Evolutionary conservation across 2,113 vertebrate genomes (phyloP).

Genomic region (Trematomus loennbergii): DNA sequence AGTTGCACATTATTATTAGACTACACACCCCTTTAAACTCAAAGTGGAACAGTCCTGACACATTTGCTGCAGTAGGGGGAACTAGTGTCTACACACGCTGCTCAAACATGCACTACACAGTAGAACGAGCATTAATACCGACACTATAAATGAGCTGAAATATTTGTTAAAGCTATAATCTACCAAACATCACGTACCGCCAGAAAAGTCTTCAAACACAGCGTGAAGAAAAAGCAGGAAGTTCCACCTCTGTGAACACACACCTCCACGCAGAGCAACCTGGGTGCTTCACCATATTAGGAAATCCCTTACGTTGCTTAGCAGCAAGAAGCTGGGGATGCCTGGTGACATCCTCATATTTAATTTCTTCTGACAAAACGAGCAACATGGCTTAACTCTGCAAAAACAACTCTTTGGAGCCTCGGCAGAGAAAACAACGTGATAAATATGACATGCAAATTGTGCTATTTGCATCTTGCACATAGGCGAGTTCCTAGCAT

Average conservation of each 20-base stretch:
- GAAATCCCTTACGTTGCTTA: constrained; percentile 81
- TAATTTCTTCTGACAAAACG: constrained; percentile 16
- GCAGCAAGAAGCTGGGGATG: constrained; percentile 79
- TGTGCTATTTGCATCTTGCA: constrained; percentile 3
- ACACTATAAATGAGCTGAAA: neutral
- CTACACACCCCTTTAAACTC: constrained; percentile 30
- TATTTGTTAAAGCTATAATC: neutral
- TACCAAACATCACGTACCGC: constrained; percentile 21
- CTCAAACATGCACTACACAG: constrained; percentile 1
- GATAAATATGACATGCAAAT: neutral
- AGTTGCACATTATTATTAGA: constrained; percentile 51
- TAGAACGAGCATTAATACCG: neutral
- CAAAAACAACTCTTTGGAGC: neutral
- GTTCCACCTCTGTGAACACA: constrained; percentile 58
- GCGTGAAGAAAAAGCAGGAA: constrained; percentile 49
- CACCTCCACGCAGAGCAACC: constrained; percentile 68
- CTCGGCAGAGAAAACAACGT: neutral
- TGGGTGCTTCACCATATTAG: constrained; percentile 78
- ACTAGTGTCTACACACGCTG: neutral
- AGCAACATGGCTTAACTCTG: neutral
- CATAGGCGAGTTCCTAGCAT: neutral
- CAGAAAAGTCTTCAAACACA: neutral
- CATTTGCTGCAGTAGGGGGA: constrained; percentile 78
- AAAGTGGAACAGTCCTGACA: constrained; percentile 82
- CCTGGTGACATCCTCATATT: constrained; percentile 44